Percentiles rank a stretch among this genome's conserved stretches.
Evolutionary conservation across 2,888 invertebrate genomes (phyloP).

Genomic region (Drosophila engyochracea): DNA sequence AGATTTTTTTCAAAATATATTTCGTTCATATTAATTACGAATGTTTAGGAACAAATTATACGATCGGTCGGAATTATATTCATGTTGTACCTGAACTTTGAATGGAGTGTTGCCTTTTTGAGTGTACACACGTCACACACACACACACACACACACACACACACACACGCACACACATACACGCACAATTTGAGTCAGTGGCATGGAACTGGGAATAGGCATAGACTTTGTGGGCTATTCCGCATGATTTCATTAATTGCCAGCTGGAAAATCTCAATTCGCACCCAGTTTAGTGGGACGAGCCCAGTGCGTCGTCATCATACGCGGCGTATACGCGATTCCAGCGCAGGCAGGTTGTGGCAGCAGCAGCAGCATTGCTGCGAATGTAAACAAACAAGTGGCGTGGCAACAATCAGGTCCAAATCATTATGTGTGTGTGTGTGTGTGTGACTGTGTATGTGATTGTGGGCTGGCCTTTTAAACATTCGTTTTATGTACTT

Average conservation of each 20-base stretch:
- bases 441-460: slow-evolving; percentile 9
- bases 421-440: slow-evolving; percentile 14
- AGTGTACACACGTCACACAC: slow-evolving; percentile 12
- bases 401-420: slow-evolving; percentile 41
- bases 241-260: slow-evolving; percentile 45
- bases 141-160: slow-evolving; percentile 5
- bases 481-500: slow-evolving; percentile 43
- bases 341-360: neutral
- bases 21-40: neutral
- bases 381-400: slow-evolving; percentile 68
- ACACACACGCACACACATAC: neutral
- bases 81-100: neutral
- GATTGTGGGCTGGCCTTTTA: slow-evolving; percentile 23
- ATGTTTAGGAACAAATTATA: neutral
- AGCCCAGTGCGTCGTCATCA: slow-evolving; percentile 24
- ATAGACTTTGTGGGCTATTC: slow-evolving; percentile 18
- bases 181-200: neutral
- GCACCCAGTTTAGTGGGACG: slow-evolving; percentile 53
- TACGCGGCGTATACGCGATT: slow-evolving; percentile 46
- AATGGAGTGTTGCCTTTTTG: neutral
- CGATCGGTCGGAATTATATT: neutral
- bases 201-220: slow-evolving; percentile 17
- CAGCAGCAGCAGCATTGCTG: neutral
- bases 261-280: slow-evolving; percentile 81
- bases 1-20: neutral